Conservation (phyloP, 2,113 vertebrate species). For the Sprattus sprattus region DNA sequence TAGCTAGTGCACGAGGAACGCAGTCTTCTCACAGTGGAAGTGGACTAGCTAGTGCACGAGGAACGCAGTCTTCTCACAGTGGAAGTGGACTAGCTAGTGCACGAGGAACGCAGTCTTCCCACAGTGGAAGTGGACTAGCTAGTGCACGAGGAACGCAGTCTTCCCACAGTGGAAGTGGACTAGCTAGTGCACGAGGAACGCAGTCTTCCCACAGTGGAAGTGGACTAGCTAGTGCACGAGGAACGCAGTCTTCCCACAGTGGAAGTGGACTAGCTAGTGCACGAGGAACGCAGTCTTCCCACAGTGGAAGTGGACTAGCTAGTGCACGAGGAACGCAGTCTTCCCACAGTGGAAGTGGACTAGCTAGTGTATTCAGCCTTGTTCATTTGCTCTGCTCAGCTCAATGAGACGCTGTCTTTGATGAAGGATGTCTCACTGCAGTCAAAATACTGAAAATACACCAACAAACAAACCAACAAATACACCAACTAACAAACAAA, state of each 20-base stretch:
- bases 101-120: background rate
- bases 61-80: no score
- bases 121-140: no score
- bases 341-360: background rate
- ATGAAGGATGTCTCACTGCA: background rate
- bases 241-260: no score
- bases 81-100: no score
- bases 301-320: no score
- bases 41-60: background rate
- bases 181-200: background rate
- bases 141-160: background rate
- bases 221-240: background rate
- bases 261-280: no score
- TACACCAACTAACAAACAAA: conserved; percentile 50
- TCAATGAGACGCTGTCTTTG: background rate
- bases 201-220: no score
- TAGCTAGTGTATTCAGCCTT: background rate
- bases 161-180: no score
- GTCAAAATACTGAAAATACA: background rate
- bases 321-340: no score
- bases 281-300: background rate
- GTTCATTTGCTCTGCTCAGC: background rate
- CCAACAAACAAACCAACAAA: conserved; percentile 38
- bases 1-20: background rate
- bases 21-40: no score